Percentiles rank a stretch among this genome's conserved stretches.
Evolutionary conservation across 2,888 invertebrate species (phyloP).

Genomic region (Piscicola geometra): DNA sequence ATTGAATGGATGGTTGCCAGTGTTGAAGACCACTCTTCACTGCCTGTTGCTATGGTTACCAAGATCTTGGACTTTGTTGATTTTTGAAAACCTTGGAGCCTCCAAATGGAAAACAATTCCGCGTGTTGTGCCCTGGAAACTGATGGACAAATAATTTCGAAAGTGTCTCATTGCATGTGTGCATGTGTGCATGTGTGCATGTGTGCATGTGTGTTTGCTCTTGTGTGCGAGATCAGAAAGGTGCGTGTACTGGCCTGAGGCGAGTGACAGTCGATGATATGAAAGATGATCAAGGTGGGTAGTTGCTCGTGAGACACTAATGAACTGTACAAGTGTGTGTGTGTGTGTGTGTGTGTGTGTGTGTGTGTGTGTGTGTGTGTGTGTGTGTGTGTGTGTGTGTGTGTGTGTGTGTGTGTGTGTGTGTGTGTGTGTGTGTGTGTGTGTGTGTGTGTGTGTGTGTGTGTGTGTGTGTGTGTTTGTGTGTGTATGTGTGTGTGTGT

Average conservation of each 20-base stretch:
- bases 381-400: slow-evolving; percentile 30
- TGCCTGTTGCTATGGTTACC: no score
- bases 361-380: slow-evolving; percentile 28
- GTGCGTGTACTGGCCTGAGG: slow-evolving; percentile 7
- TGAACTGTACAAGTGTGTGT: slow-evolving; percentile 22
- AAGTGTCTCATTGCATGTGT: no score
- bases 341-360: slow-evolving; percentile 34
- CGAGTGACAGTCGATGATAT: slow-evolving; percentile 3
- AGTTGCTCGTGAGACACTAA: slow-evolving; percentile 1
- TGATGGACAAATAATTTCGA: no score
- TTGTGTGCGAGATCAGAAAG: neutral
- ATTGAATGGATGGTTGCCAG: no score
- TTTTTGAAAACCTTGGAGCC: no score
- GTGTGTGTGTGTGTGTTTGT: slow-evolving; percentile 28
- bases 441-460: slow-evolving; percentile 32
- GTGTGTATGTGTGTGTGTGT: slow-evolving; percentile 32
- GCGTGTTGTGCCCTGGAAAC: no score
- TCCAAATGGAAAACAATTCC: no score
- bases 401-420: slow-evolving; percentile 32
- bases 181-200: no score
- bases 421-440: slow-evolving; percentile 23
- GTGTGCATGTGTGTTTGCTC: no score
- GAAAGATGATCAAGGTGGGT: neutral
- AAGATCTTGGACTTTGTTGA: no score
- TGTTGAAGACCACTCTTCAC: no score